These are phyloP conservation scores for Ascaphus truei DNA, from an alignment of 2,113 vertebrate genomes.

Conservation along the genomic window DNA sequence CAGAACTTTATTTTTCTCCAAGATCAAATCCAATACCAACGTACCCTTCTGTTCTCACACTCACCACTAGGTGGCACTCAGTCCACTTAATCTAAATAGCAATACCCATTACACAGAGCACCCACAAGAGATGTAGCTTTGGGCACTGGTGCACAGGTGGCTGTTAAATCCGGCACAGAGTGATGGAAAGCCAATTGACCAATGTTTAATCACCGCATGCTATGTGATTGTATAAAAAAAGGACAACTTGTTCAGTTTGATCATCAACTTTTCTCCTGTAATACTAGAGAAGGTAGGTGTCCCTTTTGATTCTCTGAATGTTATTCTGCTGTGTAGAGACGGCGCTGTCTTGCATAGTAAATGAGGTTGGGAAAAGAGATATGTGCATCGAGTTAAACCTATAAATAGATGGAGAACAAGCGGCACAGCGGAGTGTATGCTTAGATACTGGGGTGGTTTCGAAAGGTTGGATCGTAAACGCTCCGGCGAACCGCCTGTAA, in stretches of 20 bases:
- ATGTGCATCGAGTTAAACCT: no score
- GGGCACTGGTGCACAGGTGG: slow-evolving; percentile 12
- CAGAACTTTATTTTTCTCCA: not conserved
- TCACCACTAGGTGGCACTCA: slow-evolving; percentile 16
- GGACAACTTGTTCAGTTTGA: not conserved
- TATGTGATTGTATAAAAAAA: not conserved
- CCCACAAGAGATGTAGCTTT: slow-evolving; percentile 13
- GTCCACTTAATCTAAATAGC: slow-evolving; percentile 14
- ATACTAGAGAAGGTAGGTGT: slow-evolving; percentile 6
- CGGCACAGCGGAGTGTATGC: no score
- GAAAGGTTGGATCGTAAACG: no score
- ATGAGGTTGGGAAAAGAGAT: no score
- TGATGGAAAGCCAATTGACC: not conserved
- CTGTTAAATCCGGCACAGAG: slow-evolving; percentile 12
- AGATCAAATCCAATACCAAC: not conserved
- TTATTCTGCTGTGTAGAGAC: no score
- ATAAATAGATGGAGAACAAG: no score
- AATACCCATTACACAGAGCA: slow-evolving; percentile 3
- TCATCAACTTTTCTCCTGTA: not conserved
- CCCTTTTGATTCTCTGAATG: not conserved
- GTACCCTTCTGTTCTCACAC: not conserved
- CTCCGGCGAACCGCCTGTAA: no score
- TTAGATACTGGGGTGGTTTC: no score
- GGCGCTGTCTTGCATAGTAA: no score
- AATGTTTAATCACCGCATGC: slow-evolving; percentile 16